Percentiles rank a stretch among this genome's conserved stretches.
Conservation (phyloP, 1,140 invertebrate species). For the Dendrolimus punctatus region DNA sequence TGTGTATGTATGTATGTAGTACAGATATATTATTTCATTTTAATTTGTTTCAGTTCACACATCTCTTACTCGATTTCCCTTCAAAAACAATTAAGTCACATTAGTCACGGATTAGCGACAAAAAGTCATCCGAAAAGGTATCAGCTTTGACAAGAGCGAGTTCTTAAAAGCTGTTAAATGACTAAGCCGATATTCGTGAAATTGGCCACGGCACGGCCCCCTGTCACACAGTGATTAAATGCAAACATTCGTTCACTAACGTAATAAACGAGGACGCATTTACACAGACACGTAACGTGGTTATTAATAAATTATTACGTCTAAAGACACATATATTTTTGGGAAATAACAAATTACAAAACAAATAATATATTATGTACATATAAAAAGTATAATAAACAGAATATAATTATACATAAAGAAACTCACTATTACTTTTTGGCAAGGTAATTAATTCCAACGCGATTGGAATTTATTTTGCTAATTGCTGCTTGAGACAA, state of each 20-base stretch:
- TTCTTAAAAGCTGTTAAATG: slow-evolving; percentile 41
- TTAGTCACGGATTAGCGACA: no score
- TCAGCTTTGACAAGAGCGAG: slow-evolving; percentile 6
- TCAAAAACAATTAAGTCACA: no score
- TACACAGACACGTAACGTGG: slow-evolving; percentile 19
- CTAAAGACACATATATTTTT: not conserved
- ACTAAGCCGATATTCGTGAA: slow-evolving; percentile 23
- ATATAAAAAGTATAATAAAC: no score
- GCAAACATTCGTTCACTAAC: slow-evolving; percentile 33
- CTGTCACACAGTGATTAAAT: slow-evolving; percentile 39
- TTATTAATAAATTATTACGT: not conserved
- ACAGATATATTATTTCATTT: no score
- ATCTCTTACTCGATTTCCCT: not conserved
- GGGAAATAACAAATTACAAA: no score
- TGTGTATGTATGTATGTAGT: no score
- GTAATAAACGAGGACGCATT: slow-evolving; percentile 15
- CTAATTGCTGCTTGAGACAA: no score
- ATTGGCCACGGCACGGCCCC: slow-evolving; percentile 25
- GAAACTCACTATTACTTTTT: no score
- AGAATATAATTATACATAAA: no score
- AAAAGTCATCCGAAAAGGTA: not conserved
- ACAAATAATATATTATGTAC: no score
- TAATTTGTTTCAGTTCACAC: not conserved
- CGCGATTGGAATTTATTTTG: no score
- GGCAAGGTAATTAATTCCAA: no score